These are phyloP conservation scores for Aplodontia rufa DNA, from an alignment of 2,113 vertebrate genomes.

Conservation along the genomic window DNA sequence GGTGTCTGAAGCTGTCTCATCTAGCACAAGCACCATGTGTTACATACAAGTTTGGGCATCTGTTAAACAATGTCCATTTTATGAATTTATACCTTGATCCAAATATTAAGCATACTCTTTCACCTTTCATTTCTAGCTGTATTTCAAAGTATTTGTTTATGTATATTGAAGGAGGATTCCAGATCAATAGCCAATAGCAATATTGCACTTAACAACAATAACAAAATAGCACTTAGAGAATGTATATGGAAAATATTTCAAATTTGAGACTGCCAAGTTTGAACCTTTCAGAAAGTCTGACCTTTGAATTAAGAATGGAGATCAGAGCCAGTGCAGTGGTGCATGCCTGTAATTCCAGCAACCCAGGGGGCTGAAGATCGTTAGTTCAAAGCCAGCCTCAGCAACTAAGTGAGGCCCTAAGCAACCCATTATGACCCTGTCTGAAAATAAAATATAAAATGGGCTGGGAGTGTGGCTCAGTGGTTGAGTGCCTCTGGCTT, in stretches of 20 bases:
- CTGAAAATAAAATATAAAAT: no score
- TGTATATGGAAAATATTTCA: background rate
- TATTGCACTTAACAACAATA: background rate
- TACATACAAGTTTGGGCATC: background rate
- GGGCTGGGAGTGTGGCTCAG: no score
- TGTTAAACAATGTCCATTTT: background rate
- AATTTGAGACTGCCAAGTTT: constrained; percentile 28
- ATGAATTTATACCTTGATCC: background rate
- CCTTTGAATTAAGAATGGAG: background rate
- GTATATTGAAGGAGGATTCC: background rate
- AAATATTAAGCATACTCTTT: background rate
- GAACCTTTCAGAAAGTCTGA: constrained; percentile 41
- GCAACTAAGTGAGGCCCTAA: no score
- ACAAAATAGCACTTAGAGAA: background rate
- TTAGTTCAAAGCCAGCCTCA: no score
- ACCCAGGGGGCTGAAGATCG: no score
- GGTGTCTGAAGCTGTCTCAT: background rate
- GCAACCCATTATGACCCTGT: no score
- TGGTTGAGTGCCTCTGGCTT: no score
- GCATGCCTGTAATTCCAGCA: no score
- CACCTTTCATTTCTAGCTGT: background rate
- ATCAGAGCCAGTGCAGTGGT: no score
- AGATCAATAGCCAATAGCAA: background rate
- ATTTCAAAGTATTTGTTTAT: constrained; percentile 28
- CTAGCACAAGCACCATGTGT: no score